Percentiles rank a stretch among this genome's conserved stretches.
Evolutionary conservation across 2,888 invertebrate species (phyloP).

Genomic region (Steromphala cineraria): DNA sequence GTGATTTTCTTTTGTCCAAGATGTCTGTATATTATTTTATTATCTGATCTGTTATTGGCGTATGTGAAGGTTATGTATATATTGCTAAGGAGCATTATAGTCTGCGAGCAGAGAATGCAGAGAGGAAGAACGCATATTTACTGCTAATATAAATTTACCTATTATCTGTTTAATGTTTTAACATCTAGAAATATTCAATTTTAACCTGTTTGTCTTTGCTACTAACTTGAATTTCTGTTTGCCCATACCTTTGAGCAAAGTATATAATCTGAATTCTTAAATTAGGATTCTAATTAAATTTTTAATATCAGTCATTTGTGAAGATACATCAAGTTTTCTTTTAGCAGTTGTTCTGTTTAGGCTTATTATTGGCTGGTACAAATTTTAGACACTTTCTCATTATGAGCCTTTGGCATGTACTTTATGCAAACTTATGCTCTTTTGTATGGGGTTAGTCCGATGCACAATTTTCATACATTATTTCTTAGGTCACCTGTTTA

Average conservation of each 20-base stretch:
- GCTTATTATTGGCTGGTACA: neutral
- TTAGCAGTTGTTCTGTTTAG: constrained; percentile 11
- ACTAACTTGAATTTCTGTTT: constrained; percentile 12
- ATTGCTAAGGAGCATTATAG: neutral
- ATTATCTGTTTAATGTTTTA: constrained; percentile 10
- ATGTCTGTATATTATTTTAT: neutral
- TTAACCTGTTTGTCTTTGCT: constrained; percentile 12
- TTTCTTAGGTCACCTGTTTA: constrained; percentile 4
- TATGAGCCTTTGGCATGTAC: neutral
- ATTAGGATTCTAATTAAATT: constrained; percentile 1
- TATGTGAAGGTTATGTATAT: neutral
- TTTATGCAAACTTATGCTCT: neutral
- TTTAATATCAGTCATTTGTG: neutral
- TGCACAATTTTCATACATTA: constrained; percentile 12
- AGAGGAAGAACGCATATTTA: no score
- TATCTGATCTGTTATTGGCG: neutral
- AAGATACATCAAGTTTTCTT: constrained; percentile 3
- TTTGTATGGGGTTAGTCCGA: constrained; percentile 7
- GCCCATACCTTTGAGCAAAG: constrained; percentile 26
- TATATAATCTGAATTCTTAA: neutral
- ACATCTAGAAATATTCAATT: constrained; percentile 10
- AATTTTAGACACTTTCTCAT: constrained; percentile 2
- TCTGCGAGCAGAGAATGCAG: no score
- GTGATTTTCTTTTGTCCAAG: no score
- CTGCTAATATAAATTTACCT: neutral